phyloP scores from a whole-genome alignment of 2,797 vertebrate species.

The Pantherophis vulpinus region DNA sequence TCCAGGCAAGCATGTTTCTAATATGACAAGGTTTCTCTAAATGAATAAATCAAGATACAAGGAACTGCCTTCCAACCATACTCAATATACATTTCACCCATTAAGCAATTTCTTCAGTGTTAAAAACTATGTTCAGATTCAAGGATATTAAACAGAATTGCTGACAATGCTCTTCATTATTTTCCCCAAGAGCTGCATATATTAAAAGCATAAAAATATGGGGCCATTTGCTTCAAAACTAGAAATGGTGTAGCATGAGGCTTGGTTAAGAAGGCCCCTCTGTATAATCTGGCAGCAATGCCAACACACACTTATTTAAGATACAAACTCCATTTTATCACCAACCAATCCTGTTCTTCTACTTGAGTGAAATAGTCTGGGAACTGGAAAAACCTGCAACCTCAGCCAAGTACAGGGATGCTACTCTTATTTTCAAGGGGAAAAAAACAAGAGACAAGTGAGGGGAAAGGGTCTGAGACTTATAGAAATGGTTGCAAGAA shows the following conservation, averaged over 20 bases:
- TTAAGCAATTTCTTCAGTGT: neutral
- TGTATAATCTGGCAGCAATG: neutral
- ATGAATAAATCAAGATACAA: neutral
- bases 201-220: neutral
- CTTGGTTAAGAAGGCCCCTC: neutral
- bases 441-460: neutral
- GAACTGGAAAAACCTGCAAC: neutral
- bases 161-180: neutral
- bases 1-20: neutral
- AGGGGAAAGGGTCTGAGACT: neutral
- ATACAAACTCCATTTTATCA: neutral
- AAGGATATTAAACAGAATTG: neutral
- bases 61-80: neutral
- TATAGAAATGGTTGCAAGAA: neutral
- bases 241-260: neutral
- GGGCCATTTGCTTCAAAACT: neutral
- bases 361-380: neutral
- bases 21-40: neutral
- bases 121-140: neutral
- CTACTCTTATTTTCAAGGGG: neutral
- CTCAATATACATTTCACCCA: neutral
- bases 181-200: neutral
- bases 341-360: neutral
- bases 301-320: neutral
- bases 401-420: neutral